Evolutionary conservation across 2,888 invertebrate species (phyloP).

Genomic region (Leistus spinibarbis): DNA sequence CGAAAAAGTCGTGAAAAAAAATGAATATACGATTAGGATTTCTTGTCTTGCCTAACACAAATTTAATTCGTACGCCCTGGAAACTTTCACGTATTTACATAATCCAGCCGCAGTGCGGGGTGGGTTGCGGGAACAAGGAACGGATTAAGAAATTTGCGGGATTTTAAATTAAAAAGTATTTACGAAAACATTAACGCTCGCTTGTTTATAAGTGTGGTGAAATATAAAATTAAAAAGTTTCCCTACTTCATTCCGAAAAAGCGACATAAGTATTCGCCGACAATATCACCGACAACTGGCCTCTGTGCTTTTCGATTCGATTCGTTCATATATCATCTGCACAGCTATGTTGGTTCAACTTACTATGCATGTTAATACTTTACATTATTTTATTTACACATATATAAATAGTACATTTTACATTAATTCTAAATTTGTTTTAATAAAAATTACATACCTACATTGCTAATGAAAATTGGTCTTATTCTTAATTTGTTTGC

Average conservation of each 20-base stretch:
- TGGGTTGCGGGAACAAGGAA: conserved; percentile 27
- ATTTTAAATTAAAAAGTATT: conserved; percentile 39
- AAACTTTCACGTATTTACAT: conserved; percentile 33
- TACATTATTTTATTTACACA: neutral
- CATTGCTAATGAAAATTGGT: neutral
- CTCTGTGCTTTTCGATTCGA: neutral
- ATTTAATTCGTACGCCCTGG: conserved; percentile 27
- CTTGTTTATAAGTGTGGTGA: conserved; percentile 28
- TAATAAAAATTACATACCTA: neutral
- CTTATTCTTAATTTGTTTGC: neutral
- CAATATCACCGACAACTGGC: neutral
- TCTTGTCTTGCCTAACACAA: conserved; percentile 34
- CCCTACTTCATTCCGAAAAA: neutral
- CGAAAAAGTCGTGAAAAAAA: conserved; percentile 15
- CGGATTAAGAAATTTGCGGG: conserved; percentile 39
- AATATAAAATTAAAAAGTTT: conserved; percentile 37
- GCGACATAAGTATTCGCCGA: neutral
- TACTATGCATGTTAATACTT: neutral
- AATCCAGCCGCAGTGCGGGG: conserved; percentile 23
- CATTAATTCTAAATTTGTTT: neutral
- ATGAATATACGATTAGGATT: conserved; percentile 32
- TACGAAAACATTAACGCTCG: conserved; percentile 37
- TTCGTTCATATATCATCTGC: neutral
- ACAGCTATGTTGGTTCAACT: neutral
- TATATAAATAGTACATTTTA: neutral